Evolutionary conservation across 2,797 vertebrate species (phyloP).

Genomic region (Saguinus oedipus): DNA sequence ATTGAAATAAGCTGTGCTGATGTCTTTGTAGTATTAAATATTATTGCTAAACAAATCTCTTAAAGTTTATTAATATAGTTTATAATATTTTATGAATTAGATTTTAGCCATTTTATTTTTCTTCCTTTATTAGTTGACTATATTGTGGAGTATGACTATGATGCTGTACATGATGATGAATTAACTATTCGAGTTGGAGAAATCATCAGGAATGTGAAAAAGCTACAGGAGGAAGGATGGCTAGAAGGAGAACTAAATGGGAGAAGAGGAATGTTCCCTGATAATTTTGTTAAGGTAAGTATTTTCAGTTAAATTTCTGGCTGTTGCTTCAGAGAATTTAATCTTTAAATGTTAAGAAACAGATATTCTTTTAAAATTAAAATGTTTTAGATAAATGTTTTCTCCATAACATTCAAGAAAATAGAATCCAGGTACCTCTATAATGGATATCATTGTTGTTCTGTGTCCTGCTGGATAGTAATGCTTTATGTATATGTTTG

Average conservation of each 20-base stretch:
- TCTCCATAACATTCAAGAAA: conserved; percentile 5
- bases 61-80: conserved; percentile 17
- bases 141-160: conserved; percentile 95
- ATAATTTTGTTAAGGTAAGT: conserved; percentile 98
- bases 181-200: conserved; percentile 93
- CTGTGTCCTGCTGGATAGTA: neutral
- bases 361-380: neutral
- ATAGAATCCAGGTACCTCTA: neutral
- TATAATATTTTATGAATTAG: conserved; percentile 39
- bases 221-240: conserved; percentile 96
- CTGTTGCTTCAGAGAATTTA: neutral
- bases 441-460: neutral
- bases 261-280: conserved; percentile 94
- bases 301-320: conserved; percentile 36
- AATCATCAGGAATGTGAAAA: conserved; percentile 93
- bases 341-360: conserved; percentile 6
- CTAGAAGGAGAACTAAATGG: conserved; percentile 96
- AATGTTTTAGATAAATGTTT: neutral
- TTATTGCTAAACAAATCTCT: neutral
- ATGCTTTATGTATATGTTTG: neutral
- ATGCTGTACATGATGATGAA: conserved; percentile 95
- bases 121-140: conserved; percentile 88
- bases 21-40: conserved; percentile 25
- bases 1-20: neutral
- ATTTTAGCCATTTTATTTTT: neutral